These are phyloP conservation scores for Drosophila subpulchrella DNA, from an alignment of 1,140 invertebrate genomes.

Conservation along the genomic window DNA sequence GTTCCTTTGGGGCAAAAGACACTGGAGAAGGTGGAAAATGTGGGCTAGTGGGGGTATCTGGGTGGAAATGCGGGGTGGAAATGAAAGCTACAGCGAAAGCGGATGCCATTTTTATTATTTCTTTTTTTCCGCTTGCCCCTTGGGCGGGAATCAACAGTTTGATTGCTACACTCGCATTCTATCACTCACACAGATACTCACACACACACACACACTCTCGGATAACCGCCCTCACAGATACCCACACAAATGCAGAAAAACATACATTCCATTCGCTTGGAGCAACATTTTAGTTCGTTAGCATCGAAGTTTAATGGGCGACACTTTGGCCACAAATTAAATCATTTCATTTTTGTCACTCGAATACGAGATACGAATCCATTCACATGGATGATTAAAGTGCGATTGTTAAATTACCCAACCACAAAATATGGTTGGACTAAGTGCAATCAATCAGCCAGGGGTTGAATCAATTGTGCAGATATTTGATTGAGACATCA, in stretches of 20 bases:
- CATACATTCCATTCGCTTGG: not conserved
- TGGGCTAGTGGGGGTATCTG: not conserved
- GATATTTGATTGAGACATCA: not conserved
- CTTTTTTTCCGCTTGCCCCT: constrained; percentile 23
- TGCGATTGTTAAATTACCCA: constrained; percentile 18
- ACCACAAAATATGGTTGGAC: constrained; percentile 29
- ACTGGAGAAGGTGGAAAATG: constrained; percentile 14
- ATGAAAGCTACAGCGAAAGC: constrained; percentile 34
- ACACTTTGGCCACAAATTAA: constrained; percentile 50
- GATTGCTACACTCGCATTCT: constrained; percentile 49
- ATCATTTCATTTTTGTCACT: constrained; percentile 43
- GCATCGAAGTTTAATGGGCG: constrained; percentile 42
- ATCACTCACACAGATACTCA: constrained; percentile 28
- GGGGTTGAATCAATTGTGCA: constrained; percentile 15
- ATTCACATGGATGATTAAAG: constrained; percentile 27
- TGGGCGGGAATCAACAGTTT: constrained; percentile 65
- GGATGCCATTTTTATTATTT: constrained; percentile 53
- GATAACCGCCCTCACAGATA: not conserved
- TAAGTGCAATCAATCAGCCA: constrained; percentile 26
- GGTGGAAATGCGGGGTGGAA: not conserved
- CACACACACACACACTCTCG: not conserved
- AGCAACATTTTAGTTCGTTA: constrained; percentile 52
- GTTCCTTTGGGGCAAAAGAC: constrained; percentile 29
- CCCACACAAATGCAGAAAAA: too few relatives aligned
- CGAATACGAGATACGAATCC: constrained; percentile 20